These are phyloP conservation scores for Metridium senile DNA, from an alignment of 92 coral and sea anemone genomes.

Conservation along the genomic window DNA sequence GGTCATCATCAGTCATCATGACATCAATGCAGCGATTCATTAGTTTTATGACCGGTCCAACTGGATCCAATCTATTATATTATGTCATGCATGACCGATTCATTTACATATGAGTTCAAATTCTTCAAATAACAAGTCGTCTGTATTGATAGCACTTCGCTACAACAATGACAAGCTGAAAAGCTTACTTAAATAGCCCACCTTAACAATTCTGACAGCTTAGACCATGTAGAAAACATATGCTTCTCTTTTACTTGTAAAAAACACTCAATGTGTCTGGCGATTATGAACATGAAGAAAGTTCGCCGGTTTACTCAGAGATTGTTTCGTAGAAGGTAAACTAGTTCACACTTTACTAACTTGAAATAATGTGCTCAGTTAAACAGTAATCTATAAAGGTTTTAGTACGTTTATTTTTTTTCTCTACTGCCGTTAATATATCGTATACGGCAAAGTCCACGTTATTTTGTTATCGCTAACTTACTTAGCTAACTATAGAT, in stretches of 20 bases:
- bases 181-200: background rate
- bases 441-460: too few relatives aligned
- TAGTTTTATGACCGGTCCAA: background rate
- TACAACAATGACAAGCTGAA: background rate
- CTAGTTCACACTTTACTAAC: background rate
- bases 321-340: constrained; percentile 18
- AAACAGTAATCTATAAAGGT: background rate
- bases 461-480: too few relatives aligned
- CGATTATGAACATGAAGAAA: constrained; percentile 14
- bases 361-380: background rate
- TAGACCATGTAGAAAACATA: background rate
- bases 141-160: background rate
- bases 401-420: too few relatives aligned
- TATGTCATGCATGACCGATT: constrained; percentile 3
- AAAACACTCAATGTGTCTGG: background rate
- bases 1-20: too few relatives aligned
- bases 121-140: constrained; percentile 2
- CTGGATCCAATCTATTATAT: background rate
- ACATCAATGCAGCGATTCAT: too few relatives aligned
- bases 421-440: too few relatives aligned
- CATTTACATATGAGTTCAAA: constrained; percentile 11
- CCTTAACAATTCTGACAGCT: background rate
- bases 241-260: background rate
- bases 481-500: too few relatives aligned
- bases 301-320: constrained; percentile 17